phyloP scores from a whole-genome alignment of 2,113 vertebrate species.

The Circaetus cinerascens region DNA sequence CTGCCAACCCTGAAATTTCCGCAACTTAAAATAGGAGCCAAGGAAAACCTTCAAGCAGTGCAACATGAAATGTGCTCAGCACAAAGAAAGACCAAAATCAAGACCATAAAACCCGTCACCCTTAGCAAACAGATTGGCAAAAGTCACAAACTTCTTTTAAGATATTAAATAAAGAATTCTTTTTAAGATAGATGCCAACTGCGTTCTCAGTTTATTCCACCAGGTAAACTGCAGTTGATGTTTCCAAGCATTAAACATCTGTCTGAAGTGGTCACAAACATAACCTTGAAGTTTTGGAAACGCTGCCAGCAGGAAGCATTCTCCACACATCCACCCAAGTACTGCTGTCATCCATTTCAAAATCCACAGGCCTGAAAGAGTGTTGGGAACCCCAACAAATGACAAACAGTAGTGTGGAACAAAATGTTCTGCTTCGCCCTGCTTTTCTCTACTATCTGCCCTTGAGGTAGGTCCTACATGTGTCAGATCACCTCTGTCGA shows the following conservation, averaged over 20 bases:
- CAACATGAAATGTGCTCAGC: background rate
- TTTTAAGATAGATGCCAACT: background rate
- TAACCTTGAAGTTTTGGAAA: background rate
- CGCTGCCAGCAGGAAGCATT: background rate
- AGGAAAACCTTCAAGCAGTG: background rate
- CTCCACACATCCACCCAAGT: background rate
- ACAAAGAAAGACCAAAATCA: background rate
- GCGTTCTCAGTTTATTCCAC: background rate
- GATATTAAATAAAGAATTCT: background rate
- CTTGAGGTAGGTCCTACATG: background rate
- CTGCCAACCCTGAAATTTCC: background rate
- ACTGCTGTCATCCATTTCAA: background rate
- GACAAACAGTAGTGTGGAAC: background rate
- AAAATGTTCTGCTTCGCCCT: accelerated
- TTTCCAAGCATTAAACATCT: background rate
- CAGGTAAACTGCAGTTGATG: background rate
- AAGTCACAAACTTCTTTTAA: background rate
- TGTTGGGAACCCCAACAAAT: accelerated
- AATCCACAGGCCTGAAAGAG: background rate
- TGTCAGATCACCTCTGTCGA: background rate
- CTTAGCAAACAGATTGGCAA: background rate
- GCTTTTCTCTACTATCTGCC: background rate
- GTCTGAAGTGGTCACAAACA: background rate
- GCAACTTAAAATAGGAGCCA: background rate
- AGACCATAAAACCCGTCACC: background rate